Percentiles rank a stretch among this genome's conserved stretches.
phyloP scores from a whole-genome alignment of 2,888 invertebrate genomes.

The Dicranocentrus wangi region DNA sequence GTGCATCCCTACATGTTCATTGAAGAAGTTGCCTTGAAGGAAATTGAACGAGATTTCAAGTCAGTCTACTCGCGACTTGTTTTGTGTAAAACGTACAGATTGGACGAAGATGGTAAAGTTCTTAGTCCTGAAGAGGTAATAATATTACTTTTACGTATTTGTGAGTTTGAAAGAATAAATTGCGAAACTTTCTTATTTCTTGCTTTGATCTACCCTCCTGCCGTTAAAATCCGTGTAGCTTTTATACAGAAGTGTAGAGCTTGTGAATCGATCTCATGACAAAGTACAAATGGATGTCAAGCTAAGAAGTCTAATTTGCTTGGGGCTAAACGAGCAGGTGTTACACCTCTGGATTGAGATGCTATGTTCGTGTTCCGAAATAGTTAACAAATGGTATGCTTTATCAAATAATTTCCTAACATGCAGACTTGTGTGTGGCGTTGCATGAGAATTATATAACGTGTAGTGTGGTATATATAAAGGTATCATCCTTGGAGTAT shows the following conservation, averaged over 20 bases:
- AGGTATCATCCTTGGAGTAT: slow-evolving; percentile 93
- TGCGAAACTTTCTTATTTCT: too few relatives aligned
- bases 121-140: slow-evolving; percentile 96
- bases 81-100: slow-evolving; percentile 96
- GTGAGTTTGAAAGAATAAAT: too few relatives aligned
- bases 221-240: too few relatives aligned
- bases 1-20: slow-evolving; percentile 99
- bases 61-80: slow-evolving; percentile 97
- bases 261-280: slow-evolving; percentile 96
- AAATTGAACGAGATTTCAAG: slow-evolving; percentile 98
- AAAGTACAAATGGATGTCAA: slow-evolving; percentile 99
- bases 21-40: slow-evolving; percentile 95
- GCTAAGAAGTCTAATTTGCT: slow-evolving; percentile 92
- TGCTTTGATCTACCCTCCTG: too few relatives aligned
- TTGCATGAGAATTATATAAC: not conserved
- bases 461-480: slow-evolving; percentile 15
- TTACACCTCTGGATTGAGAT: slow-evolving; percentile 98
- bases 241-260: slow-evolving; percentile 94
- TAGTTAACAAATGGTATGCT: slow-evolving; percentile 94
- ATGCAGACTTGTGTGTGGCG: too few relatives aligned
- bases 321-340: slow-evolving; percentile 98
- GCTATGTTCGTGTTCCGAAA: slow-evolving; percentile 92
- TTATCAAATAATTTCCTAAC: not conserved
- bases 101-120: slow-evolving; percentile 99
- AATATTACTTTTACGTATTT: too few relatives aligned